Percentiles rank a stretch among this genome's conserved stretches.
Conservation (phyloP, 64 coral and sea anemone species). For the Dendrophyllia cribrosa region DNA sequence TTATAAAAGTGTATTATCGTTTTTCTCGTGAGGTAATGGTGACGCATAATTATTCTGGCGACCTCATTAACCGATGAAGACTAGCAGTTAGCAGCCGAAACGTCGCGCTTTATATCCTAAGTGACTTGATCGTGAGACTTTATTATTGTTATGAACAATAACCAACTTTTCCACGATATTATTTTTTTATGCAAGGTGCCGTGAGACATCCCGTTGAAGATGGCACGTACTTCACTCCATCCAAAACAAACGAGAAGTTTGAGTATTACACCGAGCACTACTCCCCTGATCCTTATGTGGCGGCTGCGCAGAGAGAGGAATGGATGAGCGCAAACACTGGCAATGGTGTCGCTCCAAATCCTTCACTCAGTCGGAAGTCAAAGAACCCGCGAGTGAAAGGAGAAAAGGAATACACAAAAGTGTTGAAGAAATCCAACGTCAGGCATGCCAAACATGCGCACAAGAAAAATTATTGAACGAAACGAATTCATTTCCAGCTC, state of each 20-base stretch:
- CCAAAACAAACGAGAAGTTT: constrained; percentile 46
- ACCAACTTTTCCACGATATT: background rate
- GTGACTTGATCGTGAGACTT: no score
- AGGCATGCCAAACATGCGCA: background rate
- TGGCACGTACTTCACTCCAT: constrained; percentile 38
- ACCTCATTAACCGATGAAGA: no score
- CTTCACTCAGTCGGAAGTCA: constrained; percentile 32
- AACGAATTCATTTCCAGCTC: background rate
- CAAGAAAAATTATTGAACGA: background rate
- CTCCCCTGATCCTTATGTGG: constrained; percentile 86
- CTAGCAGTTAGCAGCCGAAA: no score
- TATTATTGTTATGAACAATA: no score
- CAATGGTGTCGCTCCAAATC: constrained; percentile 3
- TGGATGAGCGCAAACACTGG: constrained; percentile 67
- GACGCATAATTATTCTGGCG: no score
- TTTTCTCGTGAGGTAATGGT: no score
- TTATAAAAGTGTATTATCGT: no score
- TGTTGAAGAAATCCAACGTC: constrained; percentile 9
- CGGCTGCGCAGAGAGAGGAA: constrained; percentile 68
- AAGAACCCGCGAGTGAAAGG: constrained; percentile 22
- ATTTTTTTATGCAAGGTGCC: background rate
- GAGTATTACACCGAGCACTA: constrained; percentile 83
- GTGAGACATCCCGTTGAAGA: constrained; percentile 34
- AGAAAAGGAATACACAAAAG: background rate
- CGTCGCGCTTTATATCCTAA: no score